These are phyloP conservation scores for Drosophila sp. DNA, from an alignment of 1,140 invertebrate species.

Conservation along the genomic window DNA sequence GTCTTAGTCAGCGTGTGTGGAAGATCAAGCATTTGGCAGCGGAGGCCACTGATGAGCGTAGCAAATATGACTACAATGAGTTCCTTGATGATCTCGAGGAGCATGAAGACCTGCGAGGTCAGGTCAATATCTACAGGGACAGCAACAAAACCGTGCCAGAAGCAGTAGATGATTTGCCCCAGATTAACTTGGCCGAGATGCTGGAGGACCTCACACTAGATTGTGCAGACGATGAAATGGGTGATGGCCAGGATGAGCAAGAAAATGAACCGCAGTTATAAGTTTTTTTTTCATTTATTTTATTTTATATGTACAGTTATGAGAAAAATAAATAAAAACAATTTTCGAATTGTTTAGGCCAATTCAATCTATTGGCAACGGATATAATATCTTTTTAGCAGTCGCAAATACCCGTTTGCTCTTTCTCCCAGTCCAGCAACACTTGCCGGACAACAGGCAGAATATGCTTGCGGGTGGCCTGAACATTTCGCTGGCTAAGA, in stretches of 20 bases:
- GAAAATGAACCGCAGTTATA: slow-evolving; percentile 54
- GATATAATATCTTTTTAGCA: slow-evolving; percentile 40
- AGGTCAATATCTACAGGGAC: slow-evolving; percentile 97
- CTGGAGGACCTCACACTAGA: slow-evolving; percentile 95
- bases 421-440: slow-evolving; percentile 59
- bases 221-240: slow-evolving; percentile 87
- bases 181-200: slow-evolving; percentile 98
- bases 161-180: slow-evolving; percentile 89
- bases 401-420: slow-evolving; percentile 34
- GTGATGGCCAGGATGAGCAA: slow-evolving; percentile 73
- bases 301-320: slow-evolving; percentile 30
- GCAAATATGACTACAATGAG: slow-evolving; percentile 93
- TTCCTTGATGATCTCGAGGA: slow-evolving; percentile 99
- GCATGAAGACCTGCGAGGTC: slow-evolving; percentile 93
- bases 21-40: slow-evolving; percentile 94
- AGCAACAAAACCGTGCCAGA: slow-evolving; percentile 87
- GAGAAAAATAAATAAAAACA: slow-evolving; percentile 29
- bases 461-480: slow-evolving; percentile 86
- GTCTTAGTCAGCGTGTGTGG: slow-evolving; percentile 93
- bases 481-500: slow-evolving; percentile 85
- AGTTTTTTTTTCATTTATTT: slow-evolving; percentile 24
- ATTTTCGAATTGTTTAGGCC: not conserved
- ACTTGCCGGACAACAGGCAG: slow-evolving; percentile 85
- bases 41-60: slow-evolving; percentile 87
- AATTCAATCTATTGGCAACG: not conserved